A percentile compares a stretch with the other conserved stretches of the same genome.
Conservation (phyloP, 2,888 invertebrate genomes). For the Geophilus truncorum region DNA sequence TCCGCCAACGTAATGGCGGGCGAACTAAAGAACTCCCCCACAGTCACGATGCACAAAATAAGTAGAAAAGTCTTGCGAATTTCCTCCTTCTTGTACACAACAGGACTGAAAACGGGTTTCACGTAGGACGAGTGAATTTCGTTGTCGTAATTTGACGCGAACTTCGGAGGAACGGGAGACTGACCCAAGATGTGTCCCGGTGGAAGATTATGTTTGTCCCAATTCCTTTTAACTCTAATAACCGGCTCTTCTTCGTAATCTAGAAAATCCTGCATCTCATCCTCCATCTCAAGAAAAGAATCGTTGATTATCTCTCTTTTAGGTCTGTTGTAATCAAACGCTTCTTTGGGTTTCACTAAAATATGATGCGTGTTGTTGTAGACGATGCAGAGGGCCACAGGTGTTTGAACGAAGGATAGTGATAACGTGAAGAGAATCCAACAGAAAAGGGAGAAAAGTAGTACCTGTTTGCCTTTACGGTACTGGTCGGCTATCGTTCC, state of each 20-base stretch:
- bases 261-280: background rate
- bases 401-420: constrained; percentile 90
- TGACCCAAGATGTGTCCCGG: constrained; percentile 51
- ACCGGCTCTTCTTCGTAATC: background rate
- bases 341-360: constrained; percentile 41
- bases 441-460: constrained; percentile 83
- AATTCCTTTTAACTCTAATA: constrained; percentile 36
- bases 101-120: constrained; percentile 84
- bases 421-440: constrained; percentile 97
- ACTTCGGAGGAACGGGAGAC: constrained; percentile 69
- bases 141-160: constrained; percentile 69
- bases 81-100: constrained; percentile 80
- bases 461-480: constrained; percentile 77
- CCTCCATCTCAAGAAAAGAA: background rate
- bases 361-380: constrained; percentile 60
- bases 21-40: constrained; percentile 96
- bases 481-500: constrained; percentile 88
- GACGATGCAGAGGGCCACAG: constrained; percentile 78
- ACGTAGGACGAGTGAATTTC: constrained; percentile 67
- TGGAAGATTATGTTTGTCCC: constrained; percentile 39
- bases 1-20: constrained; percentile 92
- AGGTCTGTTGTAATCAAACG: background rate
- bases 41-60: constrained; percentile 80
- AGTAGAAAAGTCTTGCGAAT: constrained; percentile 95
- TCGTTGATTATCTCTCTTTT: background rate